Conservation (phyloP, 2,113 vertebrate genomes). For the Boulengeromyrus knoepffleri region DNA sequence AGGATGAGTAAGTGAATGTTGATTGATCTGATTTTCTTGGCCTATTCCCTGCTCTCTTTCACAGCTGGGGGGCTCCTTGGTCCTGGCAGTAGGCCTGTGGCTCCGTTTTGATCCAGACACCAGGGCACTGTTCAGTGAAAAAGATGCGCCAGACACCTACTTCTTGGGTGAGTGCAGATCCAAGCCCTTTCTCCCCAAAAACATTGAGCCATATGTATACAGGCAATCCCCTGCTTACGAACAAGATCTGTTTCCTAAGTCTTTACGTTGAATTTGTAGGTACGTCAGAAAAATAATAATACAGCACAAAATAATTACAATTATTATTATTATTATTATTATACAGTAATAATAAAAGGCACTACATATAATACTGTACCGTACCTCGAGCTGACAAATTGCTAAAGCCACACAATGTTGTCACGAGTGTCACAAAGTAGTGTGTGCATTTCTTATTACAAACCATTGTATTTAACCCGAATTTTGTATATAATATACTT, state of each 20-base stretch:
- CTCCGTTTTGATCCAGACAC: conserved; percentile 77
- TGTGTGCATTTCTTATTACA: neutral
- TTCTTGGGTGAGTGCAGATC: conserved; percentile 75
- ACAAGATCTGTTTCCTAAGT: neutral
- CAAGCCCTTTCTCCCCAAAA: neutral
- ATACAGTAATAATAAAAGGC: neutral
- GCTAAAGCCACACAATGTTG: neutral
- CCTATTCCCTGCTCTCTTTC: conserved; percentile 14
- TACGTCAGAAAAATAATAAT: neutral
- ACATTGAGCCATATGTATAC: neutral
- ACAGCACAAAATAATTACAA: neutral
- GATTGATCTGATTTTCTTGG: neutral
- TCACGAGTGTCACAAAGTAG: neutral
- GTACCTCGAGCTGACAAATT: neutral
- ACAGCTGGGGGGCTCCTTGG: conserved; percentile 79
- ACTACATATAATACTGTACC: neutral
- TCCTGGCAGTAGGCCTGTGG: conserved; percentile 87
- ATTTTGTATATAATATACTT: neutral
- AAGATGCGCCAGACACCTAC: conserved; percentile 73
- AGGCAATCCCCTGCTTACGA: no score
- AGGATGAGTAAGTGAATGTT: neutral
- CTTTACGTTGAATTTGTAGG: neutral
- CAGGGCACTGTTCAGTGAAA: conserved; percentile 64
- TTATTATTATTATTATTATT: neutral
- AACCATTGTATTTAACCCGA: neutral